Percentiles rank a stretch among this genome's conserved stretches.
phyloP scores from a whole-genome alignment of 1,140 invertebrate species.

The Oncopeltus fasciatus region DNA sequence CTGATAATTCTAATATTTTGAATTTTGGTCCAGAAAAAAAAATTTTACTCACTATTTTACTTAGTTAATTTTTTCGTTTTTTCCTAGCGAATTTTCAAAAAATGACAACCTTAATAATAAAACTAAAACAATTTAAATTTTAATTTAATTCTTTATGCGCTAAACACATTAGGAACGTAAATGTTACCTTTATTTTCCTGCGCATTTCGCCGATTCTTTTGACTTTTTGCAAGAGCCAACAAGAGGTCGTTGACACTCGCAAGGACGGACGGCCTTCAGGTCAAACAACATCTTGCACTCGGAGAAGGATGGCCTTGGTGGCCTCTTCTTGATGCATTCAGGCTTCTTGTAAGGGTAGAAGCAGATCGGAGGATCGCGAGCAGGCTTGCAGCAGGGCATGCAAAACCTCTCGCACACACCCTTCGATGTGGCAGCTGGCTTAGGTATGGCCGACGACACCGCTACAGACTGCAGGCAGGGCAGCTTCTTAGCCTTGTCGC shows the following conservation, averaged over 20 bases:
- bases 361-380: conserved; percentile 12
- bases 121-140: too few relatives aligned
- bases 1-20: too few relatives aligned
- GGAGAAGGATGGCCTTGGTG: conserved; percentile 12
- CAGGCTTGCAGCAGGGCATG: conserved; percentile 15
- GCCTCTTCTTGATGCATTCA: not conserved
- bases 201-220: not conserved
- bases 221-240: not conserved
- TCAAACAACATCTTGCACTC: conserved; percentile 7
- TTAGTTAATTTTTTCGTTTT: too few relatives aligned
- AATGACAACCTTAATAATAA: too few relatives aligned
- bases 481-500: not conserved
- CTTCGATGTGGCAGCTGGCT: not conserved
- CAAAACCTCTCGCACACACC: conserved; percentile 6
- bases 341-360: conserved; percentile 12
- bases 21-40: too few relatives aligned
- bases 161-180: too few relatives aligned
- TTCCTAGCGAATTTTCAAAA: too few relatives aligned
- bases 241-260: not conserved
- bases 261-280: not conserved
- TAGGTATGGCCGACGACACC: not conserved
- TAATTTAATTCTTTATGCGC: too few relatives aligned
- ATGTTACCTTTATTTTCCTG: too few relatives aligned
- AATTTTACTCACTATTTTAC: too few relatives aligned
- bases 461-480: not conserved